These are phyloP conservation scores for Teleopsis dalmanni DNA, from an alignment of 1,140 invertebrate genomes.

Conservation along the genomic window DNA sequence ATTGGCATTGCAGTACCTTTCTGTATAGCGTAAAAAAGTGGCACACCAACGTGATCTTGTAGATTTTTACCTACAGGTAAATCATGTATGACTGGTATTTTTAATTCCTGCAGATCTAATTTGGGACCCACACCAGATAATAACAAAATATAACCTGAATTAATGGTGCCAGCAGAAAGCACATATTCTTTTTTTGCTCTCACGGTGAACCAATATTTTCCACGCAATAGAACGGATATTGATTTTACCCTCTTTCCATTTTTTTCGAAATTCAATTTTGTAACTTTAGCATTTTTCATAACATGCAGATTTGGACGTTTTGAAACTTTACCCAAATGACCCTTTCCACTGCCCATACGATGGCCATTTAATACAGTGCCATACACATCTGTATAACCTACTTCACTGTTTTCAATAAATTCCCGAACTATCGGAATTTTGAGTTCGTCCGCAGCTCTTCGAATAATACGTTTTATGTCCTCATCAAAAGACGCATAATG, in stretches of 20 bases:
- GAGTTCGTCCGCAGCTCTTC: slow-evolving; percentile 26
- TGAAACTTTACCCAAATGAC: slow-evolving; percentile 26
- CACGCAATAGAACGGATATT: not conserved
- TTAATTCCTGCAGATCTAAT: slow-evolving; percentile 56
- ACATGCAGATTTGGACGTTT: slow-evolving; percentile 56
- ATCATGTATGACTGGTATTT: slow-evolving; percentile 57
- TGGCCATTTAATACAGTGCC: slow-evolving; percentile 43
- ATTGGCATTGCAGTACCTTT: no score
- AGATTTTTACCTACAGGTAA: slow-evolving; percentile 58
- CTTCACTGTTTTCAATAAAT: slow-evolving; percentile 38
- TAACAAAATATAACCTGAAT: slow-evolving; percentile 70
- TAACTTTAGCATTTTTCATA: slow-evolving; percentile 53
- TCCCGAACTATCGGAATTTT: slow-evolving; percentile 43
- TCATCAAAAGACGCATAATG: slow-evolving; percentile 34
- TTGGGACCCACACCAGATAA: slow-evolving; percentile 69
- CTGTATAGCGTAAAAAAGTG: slow-evolving; percentile 27
- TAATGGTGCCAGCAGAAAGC: slow-evolving; percentile 64
- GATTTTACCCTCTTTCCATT: not conserved
- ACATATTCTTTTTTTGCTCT: slow-evolving; percentile 59
- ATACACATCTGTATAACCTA: slow-evolving; percentile 44
- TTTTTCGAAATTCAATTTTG: slow-evolving; percentile 53
- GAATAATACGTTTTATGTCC: slow-evolving; percentile 31
- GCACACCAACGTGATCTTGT: slow-evolving; percentile 47
- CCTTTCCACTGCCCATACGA: slow-evolving; percentile 49
- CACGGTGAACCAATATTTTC: not conserved